Base-by-base conservation (phyloP, 2,888 invertebrate species). In the Hoplodrina blanda region DNA sequence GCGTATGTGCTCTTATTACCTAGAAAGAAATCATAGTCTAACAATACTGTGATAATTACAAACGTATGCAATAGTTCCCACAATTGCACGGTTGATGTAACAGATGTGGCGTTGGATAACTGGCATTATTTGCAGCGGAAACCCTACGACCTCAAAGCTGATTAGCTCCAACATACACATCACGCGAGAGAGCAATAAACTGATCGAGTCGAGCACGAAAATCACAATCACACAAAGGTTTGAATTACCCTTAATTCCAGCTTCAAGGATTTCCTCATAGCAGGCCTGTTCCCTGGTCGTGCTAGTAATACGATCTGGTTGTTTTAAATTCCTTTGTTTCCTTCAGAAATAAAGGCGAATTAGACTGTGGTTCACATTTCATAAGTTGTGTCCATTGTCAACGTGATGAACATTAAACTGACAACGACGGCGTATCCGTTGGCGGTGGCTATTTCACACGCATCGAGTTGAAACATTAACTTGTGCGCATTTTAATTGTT, bases 91-190 rank as follows among this genome's bases (percentile, higher is more conserved):
- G 85, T 88, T 88, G 86, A 91, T 90, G 91, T 90, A 91, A 91
- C 86, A 88, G 87, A 91, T 90, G 85, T 83, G 80, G 80, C 76
- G 87, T 92, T 93, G 85, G 87, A 93, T 93, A 92, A 90, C 86
- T 80, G 72, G 78, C 80, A 82, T 86, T 87, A 90, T 87, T 84
- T 86, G 79, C 87, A 75, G 72, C 88, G 89, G 91, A 92, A 91
- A 85, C 91, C 85, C 83, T 84, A 87, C 89, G 90, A 90, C 90
- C 90, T 92, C 87, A 81, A 82, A 86, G 86, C 85, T 83, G 80
- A 85, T 83, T 85, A 85, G 78, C 73, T 73, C 69, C 62, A 63
- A 59, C 73, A 73, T 57, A 78, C 74, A 81, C 77, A 82, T 76
- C 75, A 83, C 76, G 80, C 76, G 57, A 80, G 60, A 76, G 60